Evolutionary conservation across 2,113 vertebrate species (phyloP).

Genomic region (Pelobates fuscus): DNA sequence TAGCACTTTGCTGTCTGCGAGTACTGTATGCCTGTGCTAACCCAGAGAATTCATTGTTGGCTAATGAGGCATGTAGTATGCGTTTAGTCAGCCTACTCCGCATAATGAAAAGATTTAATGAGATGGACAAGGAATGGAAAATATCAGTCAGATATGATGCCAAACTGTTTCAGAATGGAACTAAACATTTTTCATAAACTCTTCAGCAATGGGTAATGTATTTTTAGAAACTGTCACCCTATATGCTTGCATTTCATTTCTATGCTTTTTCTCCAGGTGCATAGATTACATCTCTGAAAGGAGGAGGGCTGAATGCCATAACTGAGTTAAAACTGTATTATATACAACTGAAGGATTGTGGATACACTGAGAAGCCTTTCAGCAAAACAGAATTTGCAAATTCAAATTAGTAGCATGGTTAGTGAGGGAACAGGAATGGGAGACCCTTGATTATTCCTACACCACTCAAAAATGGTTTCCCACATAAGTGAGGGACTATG

Average conservation of each 20-base stretch:
- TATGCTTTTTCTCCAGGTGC: neutral
- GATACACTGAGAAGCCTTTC: no score
- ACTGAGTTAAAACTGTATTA: no score
- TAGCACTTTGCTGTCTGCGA: constrained; percentile 17
- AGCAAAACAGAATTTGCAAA: no score
- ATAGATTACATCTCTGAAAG: neutral
- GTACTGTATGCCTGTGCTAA: constrained; percentile 9
- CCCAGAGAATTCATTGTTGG: constrained; percentile 20
- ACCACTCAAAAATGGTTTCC: no score
- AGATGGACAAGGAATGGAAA: constrained; percentile 41
- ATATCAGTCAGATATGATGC: constrained; percentile 37
- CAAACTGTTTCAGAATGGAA: constrained; percentile 32
- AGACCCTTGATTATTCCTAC: no score
- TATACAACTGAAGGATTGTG: no score
- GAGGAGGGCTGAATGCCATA: neutral
- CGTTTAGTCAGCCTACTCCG: constrained; percentile 26
- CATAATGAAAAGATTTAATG: constrained; percentile 47
- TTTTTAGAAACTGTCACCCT: neutral
- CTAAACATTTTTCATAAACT: constrained; percentile 25
- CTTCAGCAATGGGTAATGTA: constrained; percentile 3
- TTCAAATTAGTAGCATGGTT: no score
- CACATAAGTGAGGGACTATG: no score
- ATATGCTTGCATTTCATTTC: constrained; percentile 11
- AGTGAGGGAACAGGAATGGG: no score
- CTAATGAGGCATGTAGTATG: constrained; percentile 42